Evolutionary conservation across 2,797 vertebrate species (phyloP).

Genomic region (Melanogrammus aeglefinus): DNA sequence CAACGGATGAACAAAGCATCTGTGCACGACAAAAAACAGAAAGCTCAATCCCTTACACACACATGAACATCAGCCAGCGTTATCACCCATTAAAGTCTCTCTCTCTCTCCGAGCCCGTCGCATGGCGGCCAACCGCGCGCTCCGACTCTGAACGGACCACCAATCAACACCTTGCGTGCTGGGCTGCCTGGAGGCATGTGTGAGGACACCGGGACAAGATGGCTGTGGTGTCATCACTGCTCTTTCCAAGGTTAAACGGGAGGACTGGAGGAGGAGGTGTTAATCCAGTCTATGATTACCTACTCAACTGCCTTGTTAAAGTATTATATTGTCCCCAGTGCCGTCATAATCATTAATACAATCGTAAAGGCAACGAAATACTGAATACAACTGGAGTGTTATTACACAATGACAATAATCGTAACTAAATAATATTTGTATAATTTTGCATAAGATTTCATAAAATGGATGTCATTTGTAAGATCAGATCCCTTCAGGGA

Average conservation of each 20-base stretch:
- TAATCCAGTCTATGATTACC: too few species aligned
- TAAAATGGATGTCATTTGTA: background rate
- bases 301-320: too few species aligned
- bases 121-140: too few species aligned
- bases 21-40: background rate
- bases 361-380: background rate
- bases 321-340: too few species aligned
- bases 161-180: too few species aligned
- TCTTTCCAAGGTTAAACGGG: too few species aligned
- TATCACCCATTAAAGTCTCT: background rate
- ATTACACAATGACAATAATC: background rate
- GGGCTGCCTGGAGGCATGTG: too few species aligned
- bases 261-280: too few species aligned
- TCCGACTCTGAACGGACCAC: too few species aligned
- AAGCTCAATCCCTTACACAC: constrained; percentile 3
- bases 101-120: constrained; percentile 7
- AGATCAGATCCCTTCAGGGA: background rate
- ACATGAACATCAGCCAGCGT: background rate
- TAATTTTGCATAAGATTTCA: background rate
- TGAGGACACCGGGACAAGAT: too few species aligned
- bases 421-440: background rate
- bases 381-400: background rate
- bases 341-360: background rate
- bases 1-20: background rate
- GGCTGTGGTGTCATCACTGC: too few species aligned